Percentiles rank a stretch among this genome's conserved stretches.
These are phyloP conservation scores for Pangasius mekongensis DNA, from an alignment of 2,797 vertebrate species.

Conservation along the genomic window DNA sequence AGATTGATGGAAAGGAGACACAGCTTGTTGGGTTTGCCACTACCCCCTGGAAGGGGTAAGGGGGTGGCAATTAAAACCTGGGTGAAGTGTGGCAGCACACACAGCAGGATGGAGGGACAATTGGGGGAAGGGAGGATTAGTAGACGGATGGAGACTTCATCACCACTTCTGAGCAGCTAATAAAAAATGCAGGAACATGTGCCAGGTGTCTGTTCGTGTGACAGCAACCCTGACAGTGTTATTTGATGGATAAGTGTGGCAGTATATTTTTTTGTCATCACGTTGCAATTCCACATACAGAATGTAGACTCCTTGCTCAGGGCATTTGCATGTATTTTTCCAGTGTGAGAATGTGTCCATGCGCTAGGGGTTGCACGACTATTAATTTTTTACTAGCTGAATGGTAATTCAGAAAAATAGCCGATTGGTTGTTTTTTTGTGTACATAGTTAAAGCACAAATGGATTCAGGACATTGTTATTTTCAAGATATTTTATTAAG, in stretches of 20 bases:
- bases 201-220: slow-evolving; percentile 9
- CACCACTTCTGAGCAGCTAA: slow-evolving; percentile 13
- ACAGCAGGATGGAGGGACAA: slow-evolving; percentile 51
- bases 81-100: slow-evolving; percentile 27
- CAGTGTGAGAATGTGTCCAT: not conserved
- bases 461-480: not conserved
- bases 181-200: slow-evolving; percentile 27
- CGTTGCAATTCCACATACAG: not conserved
- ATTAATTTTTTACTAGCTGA: not conserved
- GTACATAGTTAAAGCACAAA: not conserved
- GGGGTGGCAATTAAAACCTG: slow-evolving; percentile 59
- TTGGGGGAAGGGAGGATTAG: slow-evolving; percentile 35
- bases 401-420: not conserved
- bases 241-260: not conserved
- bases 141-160: slow-evolving; percentile 24
- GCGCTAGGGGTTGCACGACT: not conserved
- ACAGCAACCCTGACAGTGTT: not conserved
- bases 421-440: not conserved
- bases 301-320: not conserved
- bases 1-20: slow-evolving; percentile 62
- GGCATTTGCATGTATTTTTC: slow-evolving; percentile 5
- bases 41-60: slow-evolving; percentile 47
- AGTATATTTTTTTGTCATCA: not conserved
- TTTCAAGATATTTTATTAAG: not conserved
- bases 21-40: slow-evolving; percentile 51